These are phyloP conservation scores for Hyla sarda DNA, from an alignment of 2,113 vertebrate genomes.

Conservation along the genomic window DNA sequence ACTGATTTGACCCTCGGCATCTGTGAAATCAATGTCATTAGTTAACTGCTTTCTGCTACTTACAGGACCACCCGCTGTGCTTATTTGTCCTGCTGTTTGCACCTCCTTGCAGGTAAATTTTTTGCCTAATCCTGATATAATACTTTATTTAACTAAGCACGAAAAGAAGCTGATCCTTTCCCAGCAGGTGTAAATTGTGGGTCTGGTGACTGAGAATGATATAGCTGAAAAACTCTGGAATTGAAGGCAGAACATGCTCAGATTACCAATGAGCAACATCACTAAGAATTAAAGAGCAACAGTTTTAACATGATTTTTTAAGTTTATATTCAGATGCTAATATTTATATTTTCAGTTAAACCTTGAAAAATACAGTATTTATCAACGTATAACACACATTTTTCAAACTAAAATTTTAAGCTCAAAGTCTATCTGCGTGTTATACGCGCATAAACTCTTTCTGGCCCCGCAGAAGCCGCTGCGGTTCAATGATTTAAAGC, in stretches of 20 bases:
- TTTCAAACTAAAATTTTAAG: too few relatives aligned
- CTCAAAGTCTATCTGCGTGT: too few relatives aligned
- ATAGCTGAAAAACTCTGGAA: constrained; percentile 67
- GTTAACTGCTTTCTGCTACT: constrained; percentile 41
- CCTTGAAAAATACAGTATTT: too few relatives aligned
- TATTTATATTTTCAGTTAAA: neutral
- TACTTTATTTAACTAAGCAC: constrained; percentile 68
- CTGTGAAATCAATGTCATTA: constrained; percentile 40
- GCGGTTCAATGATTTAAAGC: too few relatives aligned
- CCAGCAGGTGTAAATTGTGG: constrained; percentile 73
- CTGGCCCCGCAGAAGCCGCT: too few relatives aligned
- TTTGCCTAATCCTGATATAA: constrained; percentile 63
- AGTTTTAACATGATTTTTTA: neutral
- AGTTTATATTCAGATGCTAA: neutral
- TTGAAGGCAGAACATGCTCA: constrained; percentile 62
- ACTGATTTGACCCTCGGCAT: constrained; percentile 1
- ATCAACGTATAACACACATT: too few relatives aligned
- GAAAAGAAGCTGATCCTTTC: constrained; percentile 66
- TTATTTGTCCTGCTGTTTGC: constrained; percentile 57
- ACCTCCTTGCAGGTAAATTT: constrained; percentile 56
- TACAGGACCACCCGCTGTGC: constrained; percentile 64
- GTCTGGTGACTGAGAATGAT: constrained; percentile 53
- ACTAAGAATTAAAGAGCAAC: constrained; percentile 63
- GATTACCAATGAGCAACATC: constrained; percentile 65
- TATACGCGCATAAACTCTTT: too few relatives aligned